Evolutionary conservation across 1,140 invertebrate genomes (phyloP).

Genomic region (Orchesella cincta): DNA sequence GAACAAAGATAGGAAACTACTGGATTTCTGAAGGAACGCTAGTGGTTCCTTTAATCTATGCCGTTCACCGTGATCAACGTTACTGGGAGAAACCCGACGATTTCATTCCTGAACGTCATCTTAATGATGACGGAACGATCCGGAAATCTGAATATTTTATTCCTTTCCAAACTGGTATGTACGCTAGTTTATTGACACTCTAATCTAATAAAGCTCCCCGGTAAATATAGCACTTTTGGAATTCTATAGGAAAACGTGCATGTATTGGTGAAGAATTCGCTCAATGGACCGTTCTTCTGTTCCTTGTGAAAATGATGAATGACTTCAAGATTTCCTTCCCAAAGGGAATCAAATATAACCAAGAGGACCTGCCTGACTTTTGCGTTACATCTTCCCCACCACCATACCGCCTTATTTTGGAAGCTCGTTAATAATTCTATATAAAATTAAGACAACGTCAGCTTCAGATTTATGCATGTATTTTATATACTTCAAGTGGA

Average conservation of each 20-base stretch:
- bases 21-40: constrained; percentile 64
- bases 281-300: constrained; percentile 71
- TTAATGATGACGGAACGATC: constrained; percentile 67
- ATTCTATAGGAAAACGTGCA: constrained; percentile 72
- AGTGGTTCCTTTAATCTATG: constrained; percentile 79
- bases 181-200: neutral
- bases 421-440: constrained; percentile 47
- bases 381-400: constrained; percentile 73
- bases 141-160: constrained; percentile 71
- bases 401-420: constrained; percentile 59
- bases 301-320: constrained; percentile 66
- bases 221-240: neutral
- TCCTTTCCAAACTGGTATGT: constrained; percentile 77
- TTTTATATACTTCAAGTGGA: too few species aligned
- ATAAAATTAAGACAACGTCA: neutral
- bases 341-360: constrained; percentile 53
- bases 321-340: constrained; percentile 61
- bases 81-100: constrained; percentile 71
- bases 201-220: neutral
- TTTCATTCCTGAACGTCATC: constrained; percentile 73
- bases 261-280: constrained; percentile 85
- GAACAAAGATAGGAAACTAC: constrained; percentile 65
- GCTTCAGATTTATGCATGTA: neutral
- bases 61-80: constrained; percentile 74
- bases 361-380: constrained; percentile 57